Evolutionary conservation across 2,888 invertebrate genomes (phyloP), one percentile per base, ranked within the genome.

Genomic region (Rotaria socialis): DNA sequence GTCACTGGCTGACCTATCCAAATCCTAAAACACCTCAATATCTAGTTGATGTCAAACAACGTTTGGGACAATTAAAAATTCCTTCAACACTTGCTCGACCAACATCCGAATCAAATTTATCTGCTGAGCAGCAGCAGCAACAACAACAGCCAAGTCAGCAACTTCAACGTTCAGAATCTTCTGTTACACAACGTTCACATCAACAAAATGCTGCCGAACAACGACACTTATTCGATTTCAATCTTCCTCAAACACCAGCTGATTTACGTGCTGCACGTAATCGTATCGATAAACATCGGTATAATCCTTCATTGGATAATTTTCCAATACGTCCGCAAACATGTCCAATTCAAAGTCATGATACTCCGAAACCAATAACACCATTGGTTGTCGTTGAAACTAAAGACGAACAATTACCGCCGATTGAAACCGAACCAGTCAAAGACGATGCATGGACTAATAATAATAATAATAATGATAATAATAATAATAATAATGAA

Each of bases 221-320:
- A 35, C 35, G 67, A 35, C 35, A 67, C 35, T 67, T 67, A 19
- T 35, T 67, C 35, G 67, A 67, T 35, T 67, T 11, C 35, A 35
- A 67, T 35, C 11, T 67, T 67, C 67, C 43, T 47, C 16, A 22
- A 47, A 80, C 80, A 43, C 80, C 80, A n/a, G 10, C 4, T 14
- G 80, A 80, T 35, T 47, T 80, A n/a, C 80, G 80, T 47, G 47
- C 80, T 80, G 43, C 80, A 47, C 80, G 80, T n/a, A n/a, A 80
- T 80, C 80, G 80, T 47, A 10, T 80, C 11, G 47, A 47, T 47
- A 80, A 80, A 80, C 47, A 80, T 47, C 80, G 80, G n/a, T 80
- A 80, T n/a, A 41, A 80, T 80, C 80, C 41, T n/a, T 80, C 80
- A 11, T n/a, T 80, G 2, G 80, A 80, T n/a, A 80, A 47, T 47